Base-by-base conservation (phyloP, 2,888 invertebrate species). In the Euzetes globulus region DNA sequence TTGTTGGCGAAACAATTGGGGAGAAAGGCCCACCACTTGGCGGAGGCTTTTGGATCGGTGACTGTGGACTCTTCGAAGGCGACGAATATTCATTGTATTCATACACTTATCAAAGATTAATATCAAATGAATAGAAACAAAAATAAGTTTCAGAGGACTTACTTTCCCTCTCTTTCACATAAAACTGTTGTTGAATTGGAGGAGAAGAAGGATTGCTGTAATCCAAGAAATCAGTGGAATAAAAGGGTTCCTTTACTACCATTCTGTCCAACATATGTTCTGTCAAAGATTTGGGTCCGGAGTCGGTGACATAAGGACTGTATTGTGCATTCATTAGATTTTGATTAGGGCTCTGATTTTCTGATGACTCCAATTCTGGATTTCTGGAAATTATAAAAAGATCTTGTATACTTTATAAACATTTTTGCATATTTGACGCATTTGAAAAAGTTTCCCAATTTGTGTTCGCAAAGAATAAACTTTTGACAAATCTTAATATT, bases 181-280 rank as follows among this genome's bases (percentile, higher is more conserved):
- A 68, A 19, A 68, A 45, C 6, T 60, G 22, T 17, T 27, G 63
- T 65, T 65, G 65, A 4, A 65, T 1, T 45, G 68, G 37, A 45
- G 68, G 68, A 3, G 68, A 68, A 1, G 41, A 22, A 13, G 68
- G 68, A 41, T 45, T 68, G 33, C 19, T 68, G 33, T 68, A 68
- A 22, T 41, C 68, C 15, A 68, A 22, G 22, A n/a, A 22, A 45
- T 68, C 37, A 27, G 33, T 17, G 1, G 60, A 17, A 4, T 58
- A 19, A 27, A 17, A 60, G 25, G 19, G 1, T 1, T 19, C 22
- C 1, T 37, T 37, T 13, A 22, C 68, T 1, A 15, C 22, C 13
- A 41, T 41, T 41, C n/a, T 22, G 15, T 41, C 15, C n/a, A 41
- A 2, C 9, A 68, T 22, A 6, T 68, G 37, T 22, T 68, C 68